Base-by-base conservation (phyloP, 2,113 vertebrate species). In the Pangasianodon gigas region DNA sequence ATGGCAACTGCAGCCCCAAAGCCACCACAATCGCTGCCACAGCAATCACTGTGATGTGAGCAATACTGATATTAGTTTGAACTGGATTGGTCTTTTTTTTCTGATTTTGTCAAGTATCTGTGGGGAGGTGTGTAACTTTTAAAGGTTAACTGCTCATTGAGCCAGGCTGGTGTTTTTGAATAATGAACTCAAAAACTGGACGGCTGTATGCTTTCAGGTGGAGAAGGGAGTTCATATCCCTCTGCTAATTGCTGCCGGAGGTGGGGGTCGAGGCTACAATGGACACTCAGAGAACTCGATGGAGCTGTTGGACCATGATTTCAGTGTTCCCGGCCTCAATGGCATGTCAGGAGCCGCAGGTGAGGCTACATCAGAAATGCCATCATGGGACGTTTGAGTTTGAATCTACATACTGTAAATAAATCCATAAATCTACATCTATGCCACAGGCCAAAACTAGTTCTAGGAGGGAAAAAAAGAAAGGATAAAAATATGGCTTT, bases 291-390 rank as follows among this genome's bases (percentile, higher is more conserved):
- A 93, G 67, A 94, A 87, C 90, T 93, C 94, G 92, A 95, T 96
- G 90, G 98, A 99, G 95, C 96, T 96, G 81, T 95, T 98, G 93
- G 97, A 99, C 93, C 97, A 95, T 90, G 96, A 98, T 93, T 96
- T 95, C 79, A 96, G 94, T 32, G 92, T 97, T 89, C 96, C 95
- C 1, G 98, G 98, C 89, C 90, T 96, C 89, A 99, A 98, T 21
- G 98, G 98, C 91, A 97, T 96, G 93, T 98, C 98, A 80, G 96
- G 97, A 90, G 96, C 97, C 87, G 97, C 98, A 97, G 98, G 98
- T 95, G 94, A 48, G 14, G 52, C 29, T 46, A 13, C 75, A 48
- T 32, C 54, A 6, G 56, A 60, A 84, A 44, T 41, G 19, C n/a
- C 81, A 60, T 19, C 21, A 60, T 26, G 26, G 54, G 52, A 13